Evolutionary conservation across 2,797 vertebrate species (phyloP), one percentile per base, ranked within the genome.

Genomic region (Crypturellus tataupa): DNA sequence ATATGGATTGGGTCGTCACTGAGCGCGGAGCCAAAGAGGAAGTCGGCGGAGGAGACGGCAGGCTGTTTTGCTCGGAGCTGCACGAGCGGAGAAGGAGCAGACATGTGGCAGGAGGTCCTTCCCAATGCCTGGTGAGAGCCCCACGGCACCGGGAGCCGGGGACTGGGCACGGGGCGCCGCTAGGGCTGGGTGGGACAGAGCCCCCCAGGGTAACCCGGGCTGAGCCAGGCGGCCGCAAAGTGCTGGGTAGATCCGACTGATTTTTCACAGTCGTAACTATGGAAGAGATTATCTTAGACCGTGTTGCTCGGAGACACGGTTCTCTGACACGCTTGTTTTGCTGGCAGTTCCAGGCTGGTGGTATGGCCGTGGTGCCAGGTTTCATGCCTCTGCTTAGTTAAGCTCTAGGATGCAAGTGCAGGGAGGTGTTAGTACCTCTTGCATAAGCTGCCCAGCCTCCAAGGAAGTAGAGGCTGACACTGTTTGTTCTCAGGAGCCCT

Each of bases 21-120:
- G 4, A 31, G 42, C 71, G 39, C 37, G 59, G 65, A 85, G 49
- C 64, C 11, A 27, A 86, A 58, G 58, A 33, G 78, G 40, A 56
- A 68, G 71, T 17, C 9, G 35, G 47, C 60, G 7, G 75, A 75
- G 73, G 29, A 71, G 44, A 29, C 21, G 3, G 10, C 6, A 39
- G 15, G 14, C 24, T 24, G 42, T n/a, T 42, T 42, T 3, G 0
- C 37, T 16, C 3, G 0, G 49, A 78, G 73, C 60, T 47, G 72
- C 17, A 3, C 56, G n/a, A 15, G 37, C 18, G 8, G 1, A 63
- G 53, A 55, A 85, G 62, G 27, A 68, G 44, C 93, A 59, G 89
- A 47, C 27, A 97, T 97, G 97, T 96, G 94, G 94, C 93, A 44
- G 84, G 87, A 96, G 5, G 11, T 42, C 39, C 81, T 97, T 80